Conservation (phyloP, 2,888 invertebrate species). For the Ochropleura plecta region DNA sequence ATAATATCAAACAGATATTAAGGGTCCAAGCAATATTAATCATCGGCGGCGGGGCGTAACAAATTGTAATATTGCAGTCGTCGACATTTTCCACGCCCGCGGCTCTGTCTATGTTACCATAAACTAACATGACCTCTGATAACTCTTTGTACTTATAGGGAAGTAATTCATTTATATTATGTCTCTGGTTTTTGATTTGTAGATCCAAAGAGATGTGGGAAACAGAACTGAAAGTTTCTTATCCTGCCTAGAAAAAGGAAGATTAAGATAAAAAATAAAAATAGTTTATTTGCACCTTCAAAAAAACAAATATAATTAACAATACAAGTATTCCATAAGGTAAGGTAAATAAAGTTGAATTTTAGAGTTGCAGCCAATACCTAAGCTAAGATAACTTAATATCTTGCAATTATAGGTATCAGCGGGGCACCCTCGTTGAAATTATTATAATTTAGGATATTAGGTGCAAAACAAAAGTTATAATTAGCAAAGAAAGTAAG, state of each 20-base stretch:
- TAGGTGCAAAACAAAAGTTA: no score
- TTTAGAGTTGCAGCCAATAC: no score
- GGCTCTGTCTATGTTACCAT: conserved; percentile 43
- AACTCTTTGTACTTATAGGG: conserved; percentile 5
- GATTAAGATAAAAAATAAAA: no score
- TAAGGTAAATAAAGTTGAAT: no score
- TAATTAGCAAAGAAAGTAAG: no score
- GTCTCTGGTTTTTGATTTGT: neutral
- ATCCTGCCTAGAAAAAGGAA: neutral
- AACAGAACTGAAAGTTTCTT: neutral
- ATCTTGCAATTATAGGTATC: no score
- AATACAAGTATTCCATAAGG: no score
- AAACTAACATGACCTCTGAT: conserved; percentile 28
- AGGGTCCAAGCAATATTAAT: conserved; percentile 24
- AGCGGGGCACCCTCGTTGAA: no score
- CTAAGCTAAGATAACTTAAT: no score
- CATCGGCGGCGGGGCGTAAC: conserved; percentile 14
- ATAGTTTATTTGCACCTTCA: no score
- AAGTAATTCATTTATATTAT: conserved; percentile 2
- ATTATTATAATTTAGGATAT: no score
- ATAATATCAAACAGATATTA: conserved; percentile 13
- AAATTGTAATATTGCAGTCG: conserved; percentile 38
- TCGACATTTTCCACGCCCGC: conserved; percentile 43
- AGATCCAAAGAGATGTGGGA: neutral
- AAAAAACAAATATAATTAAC: no score